Base-by-base conservation (phyloP, 2,888 invertebrate genomes). In the Tupiocoris notatus region DNA sequence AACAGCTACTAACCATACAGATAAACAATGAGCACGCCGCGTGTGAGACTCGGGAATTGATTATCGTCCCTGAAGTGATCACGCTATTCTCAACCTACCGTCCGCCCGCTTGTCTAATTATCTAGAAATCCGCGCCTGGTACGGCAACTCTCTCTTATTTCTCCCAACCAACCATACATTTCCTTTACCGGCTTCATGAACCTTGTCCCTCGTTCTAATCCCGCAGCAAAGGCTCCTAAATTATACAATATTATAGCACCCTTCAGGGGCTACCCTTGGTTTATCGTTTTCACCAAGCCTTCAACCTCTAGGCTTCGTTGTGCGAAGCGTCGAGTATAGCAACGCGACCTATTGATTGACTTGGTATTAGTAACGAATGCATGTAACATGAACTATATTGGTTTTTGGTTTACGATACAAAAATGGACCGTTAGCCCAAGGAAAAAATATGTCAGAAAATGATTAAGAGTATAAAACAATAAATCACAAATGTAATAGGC, bases 71-170 rank as follows among this genome's bases (percentile, higher is more conserved):
- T 73, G 73, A 73, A 73, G 73, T 73, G 73, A 73, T 73, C 73
- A 73, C 73, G 73, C 73, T 73, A 73, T 39, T 39, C 39, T 39
- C 39, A 39, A 39, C 39, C 39, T 12, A 39, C n/a, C n/a, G 39
- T 12, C 39, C 3, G 39, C 22, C 73, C n/a, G 67, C 20, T 24
- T 57, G 73, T 73, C 61, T 73, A 73, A 73, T 73, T 73, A 73
- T 73, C 73, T 73, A 62, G 73, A 73, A 62, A 73, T 73, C 73
- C 73, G 73, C 73, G 73, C 73, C 73, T 73, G 73, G 73, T 73
- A 73, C 73, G 73, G 73, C 23, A 61, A 39, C 39, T 39, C 39
- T 39, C 39, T 39, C 39, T 7, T 39, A 7, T 39, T 12, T 12
- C 12, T 12, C 3, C 39, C 39, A 3, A 39, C 3, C 39, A 12